Base-by-base conservation (phyloP, 2,113 vertebrate genomes). In the Talpa occidentalis region DNA sequence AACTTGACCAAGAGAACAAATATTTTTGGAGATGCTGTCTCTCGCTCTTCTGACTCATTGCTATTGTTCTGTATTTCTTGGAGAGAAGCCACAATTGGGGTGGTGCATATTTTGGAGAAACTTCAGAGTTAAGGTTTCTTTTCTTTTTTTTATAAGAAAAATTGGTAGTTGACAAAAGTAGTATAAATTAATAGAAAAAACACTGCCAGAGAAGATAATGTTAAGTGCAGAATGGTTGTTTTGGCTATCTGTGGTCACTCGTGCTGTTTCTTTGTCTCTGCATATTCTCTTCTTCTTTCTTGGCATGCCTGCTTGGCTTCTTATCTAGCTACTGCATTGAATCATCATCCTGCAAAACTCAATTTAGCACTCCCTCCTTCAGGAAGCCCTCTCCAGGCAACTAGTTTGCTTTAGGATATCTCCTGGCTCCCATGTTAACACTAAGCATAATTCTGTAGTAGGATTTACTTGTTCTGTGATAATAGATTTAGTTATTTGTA, bases 81-180 rank as follows among this genome's bases (percentile, higher is more conserved):
- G 54, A 90, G 14, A 88, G 14, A 80, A n/a, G 52, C 52, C 32
- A 72, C 12, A 10, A 35, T 40, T 12, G 59, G 59, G 54, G 10
- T 59, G 52, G 37, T 42, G 30, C 40, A 49, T 79, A 54, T 8
- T 47, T 66, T 66, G n/a, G 70, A n/a, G 11, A 47, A 83, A 83
- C 83, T 93, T 91, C 54, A 77, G 66, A 69, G 6, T 70, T 64
- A 89, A 81, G 6, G 3, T 7, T 40, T 82, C 74, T 42, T 83
- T 94, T 94, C 54, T 90, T 90, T 69, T 86, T 49, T 62, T 64
- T 64, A 32, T 88, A 64, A 79, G 64, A 91, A 90, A 89, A 89
- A 35, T 3, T 30, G 11, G 14, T 70, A 83, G 83, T 70, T 87
- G 44, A 93, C 79, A 90, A 86, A 80, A 72, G 16, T 81, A 56